Conservation (phyloP, 2,888 invertebrate species). For the Lasioglossum leucozonium region DNA sequence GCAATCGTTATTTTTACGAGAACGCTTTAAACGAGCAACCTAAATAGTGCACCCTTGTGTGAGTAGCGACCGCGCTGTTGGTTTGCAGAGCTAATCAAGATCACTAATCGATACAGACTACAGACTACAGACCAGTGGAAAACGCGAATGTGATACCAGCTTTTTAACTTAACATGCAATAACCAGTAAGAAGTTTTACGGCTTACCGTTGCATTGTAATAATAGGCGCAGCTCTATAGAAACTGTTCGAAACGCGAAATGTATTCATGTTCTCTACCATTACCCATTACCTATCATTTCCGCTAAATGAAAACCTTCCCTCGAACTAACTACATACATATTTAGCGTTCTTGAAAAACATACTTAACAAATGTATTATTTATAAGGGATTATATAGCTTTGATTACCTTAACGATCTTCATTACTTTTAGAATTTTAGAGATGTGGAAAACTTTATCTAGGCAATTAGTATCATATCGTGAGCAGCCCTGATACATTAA, state of each 20-base stretch:
- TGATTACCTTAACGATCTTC: not conserved
- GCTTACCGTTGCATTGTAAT: not conserved
- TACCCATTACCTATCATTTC: not conserved
- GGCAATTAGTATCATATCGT: not conserved
- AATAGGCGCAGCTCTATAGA: not conserved
- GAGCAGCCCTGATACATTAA: not conserved
- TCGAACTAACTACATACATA: not conserved
- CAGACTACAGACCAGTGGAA: not conserved
- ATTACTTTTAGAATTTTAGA: not conserved
- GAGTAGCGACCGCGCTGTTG: conserved; percentile 30
- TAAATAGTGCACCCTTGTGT: conserved; percentile 21
- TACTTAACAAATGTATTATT: not conserved
- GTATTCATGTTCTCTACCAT: not conserved
- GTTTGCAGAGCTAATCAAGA: conserved; percentile 30
- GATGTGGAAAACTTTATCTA: not conserved
- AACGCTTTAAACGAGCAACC: conserved; percentile 50
- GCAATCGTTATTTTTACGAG: conserved; percentile 78
- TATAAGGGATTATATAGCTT: not conserved
- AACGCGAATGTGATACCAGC: conserved; percentile 7
- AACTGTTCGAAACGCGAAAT: not conserved
- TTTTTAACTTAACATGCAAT: conserved; percentile 26
- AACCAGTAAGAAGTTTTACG: not conserved
- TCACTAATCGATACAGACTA: conserved; percentile 47
- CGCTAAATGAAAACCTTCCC: not conserved
- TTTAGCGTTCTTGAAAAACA: not conserved